Percentiles rank a stretch among this genome's conserved stretches.
Evolutionary conservation across 2,888 invertebrate genomes (phyloP).

Genomic region (Microplitis deprimator): DNA sequence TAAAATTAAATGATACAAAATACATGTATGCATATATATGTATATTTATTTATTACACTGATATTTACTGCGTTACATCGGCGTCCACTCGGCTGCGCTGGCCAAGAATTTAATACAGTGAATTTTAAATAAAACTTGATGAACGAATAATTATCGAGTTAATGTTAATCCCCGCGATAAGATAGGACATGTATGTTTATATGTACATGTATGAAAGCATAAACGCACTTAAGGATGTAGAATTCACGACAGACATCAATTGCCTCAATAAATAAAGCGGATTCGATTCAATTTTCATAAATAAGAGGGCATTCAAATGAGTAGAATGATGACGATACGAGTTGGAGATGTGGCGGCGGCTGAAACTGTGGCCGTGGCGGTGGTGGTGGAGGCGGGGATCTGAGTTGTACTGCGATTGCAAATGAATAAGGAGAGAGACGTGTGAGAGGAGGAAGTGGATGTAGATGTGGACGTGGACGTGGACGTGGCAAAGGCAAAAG

Average conservation of each 20-base stretch:
- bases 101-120: background rate
- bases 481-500: conserved; percentile 4
- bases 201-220: background rate
- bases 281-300: conserved; percentile 69
- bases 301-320: conserved; percentile 65
- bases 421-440: conserved; percentile 50
- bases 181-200: conserved; percentile 54
- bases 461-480: background rate
- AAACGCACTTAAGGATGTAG: conserved; percentile 7
- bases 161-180: conserved; percentile 59
- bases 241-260: conserved; percentile 65
- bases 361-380: conserved; percentile 47
- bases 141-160: conserved; percentile 63
- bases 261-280: conserved; percentile 67
- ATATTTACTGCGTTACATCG: background rate
- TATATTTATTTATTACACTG: conserved; percentile 12
- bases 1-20: background rate
- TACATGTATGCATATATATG: conserved; percentile 14
- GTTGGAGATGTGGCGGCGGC: conserved; percentile 33
- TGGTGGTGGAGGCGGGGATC: conserved; percentile 46
- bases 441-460: conserved; percentile 61
- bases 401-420: conserved; percentile 3
- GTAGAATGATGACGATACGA: conserved; percentile 43
- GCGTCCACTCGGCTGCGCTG: background rate
- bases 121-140: conserved; percentile 36